phyloP scores from a whole-genome alignment of 2,797 vertebrate genomes.

The Ibycter americanus region DNA sequence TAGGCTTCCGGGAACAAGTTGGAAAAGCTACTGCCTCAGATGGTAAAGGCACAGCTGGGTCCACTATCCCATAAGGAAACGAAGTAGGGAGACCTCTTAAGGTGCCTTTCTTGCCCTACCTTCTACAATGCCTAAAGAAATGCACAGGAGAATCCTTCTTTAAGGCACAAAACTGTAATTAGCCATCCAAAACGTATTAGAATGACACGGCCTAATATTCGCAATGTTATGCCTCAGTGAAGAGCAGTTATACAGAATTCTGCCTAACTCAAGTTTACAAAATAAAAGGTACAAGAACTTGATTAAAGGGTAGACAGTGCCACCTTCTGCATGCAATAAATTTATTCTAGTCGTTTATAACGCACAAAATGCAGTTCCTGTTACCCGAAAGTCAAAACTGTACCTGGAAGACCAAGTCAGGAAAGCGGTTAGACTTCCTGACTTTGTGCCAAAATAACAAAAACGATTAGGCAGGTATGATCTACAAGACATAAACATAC shows the following conservation, averaged over 20 bases:
- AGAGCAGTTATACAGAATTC: conserved; percentile 10
- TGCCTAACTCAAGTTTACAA: conserved; percentile 58
- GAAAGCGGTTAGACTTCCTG: not conserved
- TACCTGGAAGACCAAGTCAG: not conserved
- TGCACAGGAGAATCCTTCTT: not conserved
- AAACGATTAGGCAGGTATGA: not conserved
- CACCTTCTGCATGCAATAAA: conserved; percentile 81
- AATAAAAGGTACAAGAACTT: conserved; percentile 67
- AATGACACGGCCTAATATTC: not conserved
- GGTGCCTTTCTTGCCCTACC: not conserved
- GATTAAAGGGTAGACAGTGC: conserved; percentile 83
- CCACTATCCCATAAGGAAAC: not conserved
- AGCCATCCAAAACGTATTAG: not conserved
- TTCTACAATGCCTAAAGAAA: not conserved
- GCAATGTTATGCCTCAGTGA: not conserved
- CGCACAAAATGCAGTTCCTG: not conserved
- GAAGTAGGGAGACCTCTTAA: conserved; percentile 7
- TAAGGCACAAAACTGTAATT: not conserved
- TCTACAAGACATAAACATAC: not conserved
- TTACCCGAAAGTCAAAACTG: not conserved
- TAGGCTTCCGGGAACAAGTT: not conserved
- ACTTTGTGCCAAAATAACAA: not conserved
- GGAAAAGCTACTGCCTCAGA: not conserved
- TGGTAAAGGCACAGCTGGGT: not conserved
- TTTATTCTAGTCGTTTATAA: conserved; percentile 57